phyloP scores from a whole-genome alignment of 2,888 invertebrate species.

The Eubasilissa splendida region DNA sequence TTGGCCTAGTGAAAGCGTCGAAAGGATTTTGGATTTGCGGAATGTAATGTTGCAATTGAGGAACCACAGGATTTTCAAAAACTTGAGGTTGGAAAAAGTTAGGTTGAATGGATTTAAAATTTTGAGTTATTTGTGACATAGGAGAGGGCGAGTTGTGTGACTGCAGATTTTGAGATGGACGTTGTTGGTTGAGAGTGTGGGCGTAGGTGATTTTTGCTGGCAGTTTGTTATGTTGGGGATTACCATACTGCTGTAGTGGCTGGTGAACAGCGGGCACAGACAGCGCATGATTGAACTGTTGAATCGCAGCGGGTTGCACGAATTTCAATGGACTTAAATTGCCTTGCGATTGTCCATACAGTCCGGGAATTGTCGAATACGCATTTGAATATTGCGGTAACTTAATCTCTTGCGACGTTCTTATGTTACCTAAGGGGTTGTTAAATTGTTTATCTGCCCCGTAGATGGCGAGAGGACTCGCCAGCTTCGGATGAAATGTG shows the following conservation, averaged over 20 bases:
- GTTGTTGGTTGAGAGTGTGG: background rate
- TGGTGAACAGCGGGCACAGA: slow-evolving; percentile 24
- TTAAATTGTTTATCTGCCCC: slow-evolving; percentile 43
- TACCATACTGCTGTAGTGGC: slow-evolving; percentile 27
- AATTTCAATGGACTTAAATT: slow-evolving; percentile 41
- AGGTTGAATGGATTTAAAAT: slow-evolving; percentile 63
- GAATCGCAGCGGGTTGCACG: slow-evolving; percentile 36
- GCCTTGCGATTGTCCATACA: slow-evolving; percentile 45
- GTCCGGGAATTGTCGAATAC: slow-evolving; percentile 41
- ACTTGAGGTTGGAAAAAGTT: slow-evolving; percentile 68
- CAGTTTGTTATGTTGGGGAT: slow-evolving; percentile 16
- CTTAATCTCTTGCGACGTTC: slow-evolving; percentile 5
- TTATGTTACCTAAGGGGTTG: background rate
- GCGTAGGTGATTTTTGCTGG: slow-evolving; percentile 24
- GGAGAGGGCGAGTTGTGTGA: slow-evolving; percentile 31
- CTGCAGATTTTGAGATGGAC: slow-evolving; percentile 22
- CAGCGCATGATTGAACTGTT: slow-evolving; percentile 12
- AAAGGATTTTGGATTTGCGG: slow-evolving; percentile 63
- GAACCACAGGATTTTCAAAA: slow-evolving; percentile 69
- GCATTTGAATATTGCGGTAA: slow-evolving; percentile 33
- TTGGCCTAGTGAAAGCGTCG: slow-evolving; percentile 47
- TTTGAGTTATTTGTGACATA: slow-evolving; percentile 43
- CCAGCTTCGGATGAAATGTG: slow-evolving; percentile 36
- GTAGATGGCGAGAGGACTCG: slow-evolving; percentile 38
- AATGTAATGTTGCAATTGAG: slow-evolving; percentile 70